These are phyloP conservation scores for Nymphalis polychloros DNA, from an alignment of 2,888 invertebrate genomes.

Conservation along the genomic window DNA sequence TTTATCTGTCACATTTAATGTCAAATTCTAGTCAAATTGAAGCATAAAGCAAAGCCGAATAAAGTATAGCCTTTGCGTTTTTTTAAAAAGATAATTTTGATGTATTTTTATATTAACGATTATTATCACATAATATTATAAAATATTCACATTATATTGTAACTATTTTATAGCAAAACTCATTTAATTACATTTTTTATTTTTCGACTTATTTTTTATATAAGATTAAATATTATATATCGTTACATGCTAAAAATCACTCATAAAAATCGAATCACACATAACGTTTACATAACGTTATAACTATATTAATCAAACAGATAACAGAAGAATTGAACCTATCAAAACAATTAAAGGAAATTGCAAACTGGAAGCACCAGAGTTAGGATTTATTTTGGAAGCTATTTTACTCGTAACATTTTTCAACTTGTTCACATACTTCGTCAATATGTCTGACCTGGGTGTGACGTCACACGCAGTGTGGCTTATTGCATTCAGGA, in stretches of 20 bases:
- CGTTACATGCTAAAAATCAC: slow-evolving; percentile 3
- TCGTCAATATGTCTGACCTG: slow-evolving; percentile 79
- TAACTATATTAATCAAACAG: slow-evolving; percentile 13
- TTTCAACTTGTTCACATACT: slow-evolving; percentile 76
- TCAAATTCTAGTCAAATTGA: neutral
- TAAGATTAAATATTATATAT: neutral
- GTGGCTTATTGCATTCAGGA: slow-evolving; percentile 85
- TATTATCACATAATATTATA: neutral
- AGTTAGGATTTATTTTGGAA: slow-evolving; percentile 54
- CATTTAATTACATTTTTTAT: neutral
- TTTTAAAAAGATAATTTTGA: no score
- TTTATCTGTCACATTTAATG: neutral
- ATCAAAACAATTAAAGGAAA: slow-evolving; percentile 39
- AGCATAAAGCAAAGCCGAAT: neutral
- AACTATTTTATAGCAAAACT: neutral
- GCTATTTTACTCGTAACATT: slow-evolving; percentile 66
- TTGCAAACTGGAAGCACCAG: slow-evolving; percentile 49
- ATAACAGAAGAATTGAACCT: slow-evolving; percentile 20
- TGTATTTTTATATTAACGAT: neutral
- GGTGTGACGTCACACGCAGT: slow-evolving; percentile 86
- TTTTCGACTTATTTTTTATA: neutral
- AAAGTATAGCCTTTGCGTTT: neutral
- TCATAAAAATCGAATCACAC: slow-evolving; percentile 2
- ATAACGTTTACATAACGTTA: neutral
- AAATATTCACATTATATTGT: neutral